Conservation (phyloP, 1,140 invertebrate species). For the Drosophila arawakana region DNA sequence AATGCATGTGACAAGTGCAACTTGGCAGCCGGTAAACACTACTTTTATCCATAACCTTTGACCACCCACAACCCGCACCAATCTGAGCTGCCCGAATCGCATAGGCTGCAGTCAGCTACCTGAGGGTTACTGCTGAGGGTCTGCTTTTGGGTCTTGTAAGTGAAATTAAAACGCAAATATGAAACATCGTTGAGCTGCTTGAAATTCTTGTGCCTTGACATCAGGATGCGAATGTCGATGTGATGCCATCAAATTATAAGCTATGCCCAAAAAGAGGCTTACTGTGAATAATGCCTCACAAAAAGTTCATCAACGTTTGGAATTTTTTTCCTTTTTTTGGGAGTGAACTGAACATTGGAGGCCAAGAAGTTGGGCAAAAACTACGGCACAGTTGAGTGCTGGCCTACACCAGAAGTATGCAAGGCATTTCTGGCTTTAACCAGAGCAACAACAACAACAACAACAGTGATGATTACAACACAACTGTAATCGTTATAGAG, state of each 20-base stretch:
- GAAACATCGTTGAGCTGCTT: slow-evolving; percentile 69
- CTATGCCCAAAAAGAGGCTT: slow-evolving; percentile 45
- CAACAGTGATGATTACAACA: slow-evolving; percentile 2
- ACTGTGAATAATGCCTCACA: slow-evolving; percentile 61
- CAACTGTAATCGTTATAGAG: slow-evolving; percentile 21
- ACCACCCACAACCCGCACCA: too few species aligned
- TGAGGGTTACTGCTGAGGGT: background rate
- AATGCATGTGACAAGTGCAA: slow-evolving; percentile 73
- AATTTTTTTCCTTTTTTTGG: slow-evolving; percentile 36
- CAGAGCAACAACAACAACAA: slow-evolving; percentile 18
- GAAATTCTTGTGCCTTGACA: slow-evolving; percentile 63
- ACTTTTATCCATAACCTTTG: background rate
- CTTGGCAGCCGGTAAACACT: slow-evolving; percentile 34
- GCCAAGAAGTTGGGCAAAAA: slow-evolving; percentile 17
- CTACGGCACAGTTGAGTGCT: slow-evolving; percentile 7
- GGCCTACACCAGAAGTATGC: slow-evolving; percentile 36
- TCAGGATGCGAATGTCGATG: slow-evolving; percentile 47
- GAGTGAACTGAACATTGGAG: slow-evolving; percentile 9
- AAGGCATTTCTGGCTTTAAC: slow-evolving; percentile 35
- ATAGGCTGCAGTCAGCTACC: background rate
- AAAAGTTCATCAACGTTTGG: slow-evolving; percentile 63
- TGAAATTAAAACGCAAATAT: slow-evolving; percentile 73
- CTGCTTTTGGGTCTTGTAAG: slow-evolving; percentile 51
- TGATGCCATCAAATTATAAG: slow-evolving; percentile 70
- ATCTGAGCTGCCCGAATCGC: slow-evolving; percentile 21